Base-by-base conservation (phyloP, 2,888 invertebrate species). In the Amphimallon solstitiale region DNA sequence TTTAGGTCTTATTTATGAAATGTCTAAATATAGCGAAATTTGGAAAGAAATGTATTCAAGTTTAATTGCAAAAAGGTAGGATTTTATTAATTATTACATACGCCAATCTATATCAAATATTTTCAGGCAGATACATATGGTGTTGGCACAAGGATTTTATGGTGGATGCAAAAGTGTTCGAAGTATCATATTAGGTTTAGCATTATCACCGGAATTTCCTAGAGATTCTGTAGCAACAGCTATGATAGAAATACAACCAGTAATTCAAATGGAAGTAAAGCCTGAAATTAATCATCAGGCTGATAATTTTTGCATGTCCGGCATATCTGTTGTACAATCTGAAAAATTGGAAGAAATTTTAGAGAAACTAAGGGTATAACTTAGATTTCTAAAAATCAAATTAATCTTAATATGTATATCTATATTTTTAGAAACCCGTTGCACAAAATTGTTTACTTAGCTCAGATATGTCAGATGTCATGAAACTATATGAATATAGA, bases 401-500 rank as follows among this genome's bases (percentile, higher is more conserved):
- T n/a, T n/a, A n/a, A 15, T 35, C 17, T 2, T 12, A 12, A 14
- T n/a, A n/a, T n/a, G n/a, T 23, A 37, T 14, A 12, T 2, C 1
- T 17, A 19, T 29, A n/a, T 52, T 65, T 59, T 56, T 48, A 81
- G 34, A 81, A 83, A 10, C 84, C 85, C 0, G 79, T 85, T 7
- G 75, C 84, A 0, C 79, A 83, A 3, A 86, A 87, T 70, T 82
- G 86, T 82, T 81, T 88, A 49, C 78, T 81, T 0, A 87, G 89
- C 72, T 82, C 89, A 60, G 85, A 88, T 0, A 89, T 88, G 0
- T 89, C 89, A 0, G 87, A 89, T 49, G 87, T 91, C 2, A 91
- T 91, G 87, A 91, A 91, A 77, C 75, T 91, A 68, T 91, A 90
- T 65, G 89, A 90, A 15, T 90, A 90, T 77, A 90, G 90, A 77